Percentiles rank a stretch among this genome's conserved stretches.
Conservation (phyloP, 2,888 invertebrate species). For the Eutolmus rufibarbis region DNA sequence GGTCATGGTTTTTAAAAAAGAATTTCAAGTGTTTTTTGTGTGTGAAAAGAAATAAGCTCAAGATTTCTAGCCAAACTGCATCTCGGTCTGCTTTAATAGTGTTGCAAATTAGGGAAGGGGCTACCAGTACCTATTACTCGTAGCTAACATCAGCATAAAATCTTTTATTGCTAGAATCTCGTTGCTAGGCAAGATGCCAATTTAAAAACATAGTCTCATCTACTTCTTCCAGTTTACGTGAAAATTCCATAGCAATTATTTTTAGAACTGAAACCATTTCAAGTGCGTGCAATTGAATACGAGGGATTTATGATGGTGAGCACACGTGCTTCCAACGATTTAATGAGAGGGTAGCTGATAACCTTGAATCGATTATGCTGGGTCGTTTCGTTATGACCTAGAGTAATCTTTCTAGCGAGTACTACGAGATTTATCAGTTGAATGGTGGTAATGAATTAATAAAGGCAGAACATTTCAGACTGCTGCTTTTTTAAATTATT, state of each 20-base stretch:
- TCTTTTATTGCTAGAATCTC: neutral
- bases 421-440: neutral
- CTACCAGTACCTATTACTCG: neutral
- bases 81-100: neutral
- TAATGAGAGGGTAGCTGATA: neutral
- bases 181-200: neutral
- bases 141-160: neutral
- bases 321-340: neutral
- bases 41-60: neutral
- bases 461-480: too few species aligned
- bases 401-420: neutral
- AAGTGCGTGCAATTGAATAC: neutral
- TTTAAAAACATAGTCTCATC: neutral
- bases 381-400: neutral
- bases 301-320: neutral
- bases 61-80: neutral
- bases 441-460: neutral
- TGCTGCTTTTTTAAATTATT: too few species aligned
- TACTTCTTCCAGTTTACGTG: neutral
- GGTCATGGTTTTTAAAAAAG: neutral
- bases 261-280: neutral
- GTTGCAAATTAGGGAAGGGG: neutral
- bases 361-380: neutral
- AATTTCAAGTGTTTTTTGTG: neutral
- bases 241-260: neutral